Conservation (phyloP, 2,797 vertebrate genomes). For the Anguilla pacifica region DNA sequence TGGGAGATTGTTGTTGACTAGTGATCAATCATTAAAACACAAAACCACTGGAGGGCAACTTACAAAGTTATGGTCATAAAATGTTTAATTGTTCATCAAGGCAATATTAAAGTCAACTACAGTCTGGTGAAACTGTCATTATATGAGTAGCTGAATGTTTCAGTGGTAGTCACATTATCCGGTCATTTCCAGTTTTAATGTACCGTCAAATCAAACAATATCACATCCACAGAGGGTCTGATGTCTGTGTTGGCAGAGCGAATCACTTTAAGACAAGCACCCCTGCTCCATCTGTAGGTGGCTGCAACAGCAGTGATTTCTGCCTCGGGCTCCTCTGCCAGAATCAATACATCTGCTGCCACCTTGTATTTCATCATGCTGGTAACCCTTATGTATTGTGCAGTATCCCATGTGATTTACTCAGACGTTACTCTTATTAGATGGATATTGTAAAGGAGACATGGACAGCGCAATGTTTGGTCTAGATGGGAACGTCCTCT, state of each 20-base stretch:
- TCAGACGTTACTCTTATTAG: background rate
- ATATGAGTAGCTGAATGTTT: background rate
- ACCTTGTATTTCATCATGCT: background rate
- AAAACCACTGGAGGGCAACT: too few species aligned
- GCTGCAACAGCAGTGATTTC: background rate
- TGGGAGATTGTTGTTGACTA: too few species aligned
- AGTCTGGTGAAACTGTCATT: background rate
- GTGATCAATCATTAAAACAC: too few species aligned
- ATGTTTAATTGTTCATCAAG: too few species aligned
- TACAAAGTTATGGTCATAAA: too few species aligned
- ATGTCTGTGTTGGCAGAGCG: background rate
- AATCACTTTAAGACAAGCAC: background rate
- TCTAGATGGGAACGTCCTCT: background rate
- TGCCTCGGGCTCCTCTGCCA: background rate
- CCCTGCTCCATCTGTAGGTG: background rate
- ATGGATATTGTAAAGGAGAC: background rate
- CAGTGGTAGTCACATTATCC: background rate
- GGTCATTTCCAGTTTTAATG: background rate
- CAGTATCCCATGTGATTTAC: background rate
- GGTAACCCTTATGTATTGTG: background rate
- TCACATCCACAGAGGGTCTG: background rate
- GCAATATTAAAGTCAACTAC: too few species aligned
- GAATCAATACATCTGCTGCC: conserved; percentile 9
- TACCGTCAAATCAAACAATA: background rate
- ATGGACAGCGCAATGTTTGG: background rate